Evolutionary conservation across 2,888 invertebrate genomes (phyloP), one percentile per base, ranked within the genome.

Genomic region (Theristus sp.): DNA sequence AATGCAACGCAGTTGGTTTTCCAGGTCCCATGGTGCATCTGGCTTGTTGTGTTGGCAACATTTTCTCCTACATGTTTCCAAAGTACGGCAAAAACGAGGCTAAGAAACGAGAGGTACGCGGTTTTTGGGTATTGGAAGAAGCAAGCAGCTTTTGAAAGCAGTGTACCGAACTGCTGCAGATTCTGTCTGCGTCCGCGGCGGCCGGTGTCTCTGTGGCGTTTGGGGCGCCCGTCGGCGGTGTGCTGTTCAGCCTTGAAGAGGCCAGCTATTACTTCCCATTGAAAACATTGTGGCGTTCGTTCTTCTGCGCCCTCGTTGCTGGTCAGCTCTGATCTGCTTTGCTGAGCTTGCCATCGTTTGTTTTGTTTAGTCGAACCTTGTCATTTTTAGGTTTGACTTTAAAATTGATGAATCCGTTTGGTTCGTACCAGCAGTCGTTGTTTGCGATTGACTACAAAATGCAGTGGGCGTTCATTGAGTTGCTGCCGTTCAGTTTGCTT

Each of bases 131-230:
- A 6, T 59, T 3, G 6, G 56, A 10, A 52, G 6, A 17, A 46
- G 2, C 20, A 46, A 55, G 27, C 2, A 6, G 24, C 10, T 52
- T 52, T 38, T 10, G 6, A 20, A 38, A 38, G 6, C 38, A 38
- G 38, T 38, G 6, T 38, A 17, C 10, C 38, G 10, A 38, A 38
- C 38, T 38, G 6, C 61, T 66, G 1, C 65, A 77, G 81, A 96
- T 98, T 65, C 78, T 98, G 62, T 96, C 96, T 0, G 98, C 96
- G 10, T 94, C 94, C 0, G 90, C 96, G 0, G 98, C 98, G 0
- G 96, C 96, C 0, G 98, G 98, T 22, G 96, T 98, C 0, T 93
- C 94, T 0, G 96, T 98, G 1, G 98, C 98, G 61, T 99, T 99
- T 74, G 96, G 94, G 6, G 93, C 96, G 1, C 94, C 96, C 1